Evolutionary conservation across 2,888 invertebrate species (phyloP), one percentile per base, ranked within the genome.

Genomic region (Drosophila mimetica): DNA sequence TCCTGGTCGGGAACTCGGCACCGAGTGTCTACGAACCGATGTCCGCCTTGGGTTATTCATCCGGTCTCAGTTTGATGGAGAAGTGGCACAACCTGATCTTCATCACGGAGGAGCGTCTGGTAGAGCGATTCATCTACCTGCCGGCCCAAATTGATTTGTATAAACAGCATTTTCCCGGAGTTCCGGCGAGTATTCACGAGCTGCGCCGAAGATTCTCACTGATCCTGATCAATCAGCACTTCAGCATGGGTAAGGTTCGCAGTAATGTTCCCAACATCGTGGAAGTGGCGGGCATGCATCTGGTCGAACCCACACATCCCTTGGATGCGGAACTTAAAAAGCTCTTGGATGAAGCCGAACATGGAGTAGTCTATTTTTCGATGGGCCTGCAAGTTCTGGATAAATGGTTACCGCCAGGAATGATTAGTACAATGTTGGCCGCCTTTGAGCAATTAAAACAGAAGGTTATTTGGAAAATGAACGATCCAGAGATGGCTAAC

Each of bases 281-380:
- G 4, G 90, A 90, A 58, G 86, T 90, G 3, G 90, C 89, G 0
- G 90, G 90, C 7, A 79, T 90, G 75, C 90, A 90, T 51, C 71
- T 90, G 16, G 9, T 79, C 79, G 48, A 67, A 67, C 4, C 70
- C 69, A 11, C 54, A 32, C 3, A 75, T 55, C 14, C 41, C 51
- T 20, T 30, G 36, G 22, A 85, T 0, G 52, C n/a, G 14, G 86
- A 91, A 32, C 80, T 92, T 6, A 77, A 90, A 57, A 66, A 74
- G 20, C 91, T 91, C 48, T 58, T 92, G 4, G 91, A 92, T 61
- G 83, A 83, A 4, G 91, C 92, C 0, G 74, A 73, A 37, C 77
- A 92, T 58, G 93, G 92, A 4, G 92, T 89, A 0, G 84, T 93
- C 2, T 91, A 91, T 61, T 92, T 92, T 69, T 91, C 92, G 0